A percentile compares a stretch with the other conserved stretches of the same genome.
phyloP scores from a whole-genome alignment of 2,888 invertebrate species.

The Altica lythri region DNA sequence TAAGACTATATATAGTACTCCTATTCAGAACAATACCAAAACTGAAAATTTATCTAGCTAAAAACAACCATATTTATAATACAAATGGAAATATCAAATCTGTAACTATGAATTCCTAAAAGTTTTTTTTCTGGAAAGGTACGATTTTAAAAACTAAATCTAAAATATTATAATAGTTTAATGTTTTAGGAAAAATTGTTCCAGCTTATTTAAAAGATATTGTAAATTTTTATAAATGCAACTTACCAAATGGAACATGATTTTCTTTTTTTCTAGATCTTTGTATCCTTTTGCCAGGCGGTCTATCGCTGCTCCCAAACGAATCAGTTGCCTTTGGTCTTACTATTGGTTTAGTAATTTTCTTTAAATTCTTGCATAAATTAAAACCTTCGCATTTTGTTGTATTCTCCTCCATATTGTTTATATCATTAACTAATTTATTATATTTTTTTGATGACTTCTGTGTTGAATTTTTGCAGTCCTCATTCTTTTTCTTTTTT shows the following conservation, averaged over 20 bases:
- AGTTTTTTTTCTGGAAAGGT: no score
- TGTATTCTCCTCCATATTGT: slow-evolving; percentile 46
- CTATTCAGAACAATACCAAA: no score
- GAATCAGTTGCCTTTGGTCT: slow-evolving; percentile 48
- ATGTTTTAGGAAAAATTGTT: no score
- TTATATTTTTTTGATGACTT: slow-evolving; percentile 56
- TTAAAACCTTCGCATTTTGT: slow-evolving; percentile 48
- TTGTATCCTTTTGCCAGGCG: slow-evolving; percentile 60
- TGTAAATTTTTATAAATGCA: no score
- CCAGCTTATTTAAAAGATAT: no score
- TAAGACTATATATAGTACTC: no score
- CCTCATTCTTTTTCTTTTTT: slow-evolving; percentile 51
- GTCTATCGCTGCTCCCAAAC: slow-evolving; percentile 48
- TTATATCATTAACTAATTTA: slow-evolving; percentile 52
- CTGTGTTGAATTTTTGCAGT: slow-evolving; percentile 61
- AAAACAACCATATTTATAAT: no score
- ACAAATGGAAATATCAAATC: no score
- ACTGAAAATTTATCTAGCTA: no score
- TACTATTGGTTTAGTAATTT: slow-evolving; percentile 45
- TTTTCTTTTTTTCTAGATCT: slow-evolving; percentile 60
- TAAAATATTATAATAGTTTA: no score
- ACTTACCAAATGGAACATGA: slow-evolving; percentile 51
- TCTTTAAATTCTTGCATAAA: slow-evolving; percentile 50
- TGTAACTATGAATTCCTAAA: no score
- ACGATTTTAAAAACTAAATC: no score